phyloP scores from a whole-genome alignment of 64 coral and sea anemone genomes.

The Pocillopora damicornis region DNA sequence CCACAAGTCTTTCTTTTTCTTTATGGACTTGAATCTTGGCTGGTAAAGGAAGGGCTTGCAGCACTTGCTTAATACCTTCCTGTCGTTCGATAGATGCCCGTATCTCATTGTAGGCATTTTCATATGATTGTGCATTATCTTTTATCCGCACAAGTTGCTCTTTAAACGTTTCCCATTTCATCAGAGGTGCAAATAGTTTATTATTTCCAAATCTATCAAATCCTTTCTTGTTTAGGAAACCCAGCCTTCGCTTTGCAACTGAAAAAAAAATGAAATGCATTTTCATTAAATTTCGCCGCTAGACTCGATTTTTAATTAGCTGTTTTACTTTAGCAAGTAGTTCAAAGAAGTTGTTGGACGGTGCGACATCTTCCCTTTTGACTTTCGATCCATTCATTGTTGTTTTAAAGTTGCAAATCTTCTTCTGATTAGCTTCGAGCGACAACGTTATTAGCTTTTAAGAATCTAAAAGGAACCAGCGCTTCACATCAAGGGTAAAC shows the following conservation, averaged over 20 bases:
- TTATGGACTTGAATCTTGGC: background rate
- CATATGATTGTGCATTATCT: background rate
- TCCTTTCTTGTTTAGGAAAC: conserved; percentile 7
- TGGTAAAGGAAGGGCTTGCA: background rate
- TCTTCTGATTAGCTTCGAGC: no score
- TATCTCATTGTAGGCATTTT: conserved; percentile 3
- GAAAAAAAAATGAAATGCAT: background rate
- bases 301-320: no score
- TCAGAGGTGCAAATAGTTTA: conserved; percentile 22
- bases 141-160: background rate
- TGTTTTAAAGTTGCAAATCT: no score
- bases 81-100: background rate
- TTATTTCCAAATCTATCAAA: conserved; percentile 36
- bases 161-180: conserved; percentile 9
- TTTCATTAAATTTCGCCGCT: no score
- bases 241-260: conserved; percentile 14
- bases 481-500: no score
- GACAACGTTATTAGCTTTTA: no score
- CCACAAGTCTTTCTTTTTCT: conserved; percentile 16
- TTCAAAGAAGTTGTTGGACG: background rate
- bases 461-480: no score
- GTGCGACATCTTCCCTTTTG: no score
- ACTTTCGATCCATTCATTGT: no score
- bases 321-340: background rate
- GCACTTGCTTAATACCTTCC: background rate